A percentile compares a stretch with the other conserved stretches of the same genome.
Conservation (phyloP, 2,888 invertebrate genomes). For the Pseudococcus viburni region DNA sequence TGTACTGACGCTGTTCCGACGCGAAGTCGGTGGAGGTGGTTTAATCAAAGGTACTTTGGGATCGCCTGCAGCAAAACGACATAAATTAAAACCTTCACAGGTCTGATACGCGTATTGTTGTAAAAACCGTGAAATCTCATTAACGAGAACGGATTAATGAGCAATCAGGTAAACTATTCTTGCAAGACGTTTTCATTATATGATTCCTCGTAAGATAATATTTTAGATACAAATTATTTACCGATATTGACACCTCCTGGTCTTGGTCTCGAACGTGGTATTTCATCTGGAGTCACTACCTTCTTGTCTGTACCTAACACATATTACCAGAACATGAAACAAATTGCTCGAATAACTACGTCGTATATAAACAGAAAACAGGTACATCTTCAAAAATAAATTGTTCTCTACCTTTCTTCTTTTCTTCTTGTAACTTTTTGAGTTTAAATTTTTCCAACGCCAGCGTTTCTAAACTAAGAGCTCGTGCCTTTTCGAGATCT, state of each 20-base stretch:
- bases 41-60: constrained; percentile 69
- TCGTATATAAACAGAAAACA: too few relatives aligned
- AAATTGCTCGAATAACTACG: too few relatives aligned
- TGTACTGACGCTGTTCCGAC: constrained; percentile 69
- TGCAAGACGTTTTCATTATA: neutral
- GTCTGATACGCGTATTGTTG: neutral
- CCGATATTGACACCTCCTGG: constrained; percentile 75
- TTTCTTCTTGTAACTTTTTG: constrained; percentile 74
- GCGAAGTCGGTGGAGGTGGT: constrained; percentile 70
- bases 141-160: constrained; percentile 49
- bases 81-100: constrained; percentile 17
- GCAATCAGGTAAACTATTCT: neutral
- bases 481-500: constrained; percentile 89
- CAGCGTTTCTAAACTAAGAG: constrained; percentile 87
- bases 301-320: constrained; percentile 28
- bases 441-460: constrained; percentile 86
- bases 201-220: neutral
- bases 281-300: constrained; percentile 72
- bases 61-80: constrained; percentile 67
- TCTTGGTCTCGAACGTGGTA: constrained; percentile 73
- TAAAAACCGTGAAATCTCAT: constrained; percentile 31
- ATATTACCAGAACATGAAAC: too few relatives aligned
- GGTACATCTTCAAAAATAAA: too few relatives aligned
- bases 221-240: constrained; percentile 60
- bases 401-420: constrained; percentile 38